These are phyloP conservation scores for Didymodactylos carnosus DNA, from an alignment of 2,888 invertebrate genomes.

Conservation along the genomic window DNA sequence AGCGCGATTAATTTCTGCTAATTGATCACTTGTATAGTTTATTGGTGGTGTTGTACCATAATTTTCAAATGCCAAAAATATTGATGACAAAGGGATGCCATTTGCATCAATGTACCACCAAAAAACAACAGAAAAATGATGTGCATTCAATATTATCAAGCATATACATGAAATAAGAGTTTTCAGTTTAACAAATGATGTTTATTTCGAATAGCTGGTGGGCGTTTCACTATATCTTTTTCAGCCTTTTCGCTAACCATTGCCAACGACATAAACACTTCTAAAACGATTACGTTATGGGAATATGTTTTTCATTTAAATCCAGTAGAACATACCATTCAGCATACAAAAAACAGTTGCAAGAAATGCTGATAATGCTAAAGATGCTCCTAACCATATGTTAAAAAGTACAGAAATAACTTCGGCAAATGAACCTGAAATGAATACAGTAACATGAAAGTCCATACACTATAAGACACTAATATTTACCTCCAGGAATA, in stretches of 20 bases:
- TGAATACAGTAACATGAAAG: neutral
- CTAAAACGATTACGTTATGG: too few species aligned
- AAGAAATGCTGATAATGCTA: neutral
- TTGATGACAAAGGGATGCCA: neutral
- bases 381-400: constrained; percentile 3
- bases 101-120: neutral
- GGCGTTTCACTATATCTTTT: constrained; percentile 3
- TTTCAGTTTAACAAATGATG: constrained; percentile 7
- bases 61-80: neutral
- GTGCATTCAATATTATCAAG: neutral
- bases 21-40: neutral
- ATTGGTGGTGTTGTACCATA: neutral
- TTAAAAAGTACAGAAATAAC: constrained; percentile 1
- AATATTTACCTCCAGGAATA: constrained; percentile 1
- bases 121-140: neutral
- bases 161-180: constrained; percentile 3
- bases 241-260: constrained; percentile 3
- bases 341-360: neutral
- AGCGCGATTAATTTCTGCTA: neutral
- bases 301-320: too few species aligned
- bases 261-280: constrained; percentile 1
- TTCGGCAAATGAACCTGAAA: neutral
- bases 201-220: constrained; percentile 1
- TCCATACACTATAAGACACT: neutral
- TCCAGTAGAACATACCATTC: neutral